Percentiles rank a stretch among this genome's conserved stretches.
Conservation (phyloP, 2,797 vertebrate species). For the Ambastaia sidthimunki region DNA sequence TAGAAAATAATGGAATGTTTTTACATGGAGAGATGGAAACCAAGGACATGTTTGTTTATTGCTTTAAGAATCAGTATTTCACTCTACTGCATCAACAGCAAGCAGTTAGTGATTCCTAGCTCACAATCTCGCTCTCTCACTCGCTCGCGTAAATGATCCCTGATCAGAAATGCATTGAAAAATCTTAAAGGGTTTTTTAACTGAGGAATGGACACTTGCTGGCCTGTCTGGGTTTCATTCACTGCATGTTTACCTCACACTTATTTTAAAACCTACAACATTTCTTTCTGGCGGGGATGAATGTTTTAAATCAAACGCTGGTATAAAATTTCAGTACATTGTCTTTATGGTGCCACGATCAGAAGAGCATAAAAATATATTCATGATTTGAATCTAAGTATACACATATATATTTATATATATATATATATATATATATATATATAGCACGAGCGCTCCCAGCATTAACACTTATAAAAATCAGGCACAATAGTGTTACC, state of each 20-base stretch:
- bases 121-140: not conserved
- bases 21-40: conserved; percentile 41
- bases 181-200: conserved; percentile 7
- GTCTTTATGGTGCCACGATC: conserved; percentile 33
- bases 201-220: conserved; percentile 50
- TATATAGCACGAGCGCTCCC: conserved; percentile 65
- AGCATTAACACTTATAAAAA: conserved; percentile 71
- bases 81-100: conserved; percentile 38
- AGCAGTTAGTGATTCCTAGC: not conserved
- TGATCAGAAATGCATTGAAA: conserved; percentile 48
- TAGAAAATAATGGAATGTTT: conserved; percentile 79
- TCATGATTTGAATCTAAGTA: conserved; percentile 71
- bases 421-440: conserved; percentile 40
- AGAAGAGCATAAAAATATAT: conserved; percentile 56
- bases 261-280: not conserved
- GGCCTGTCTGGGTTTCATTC: conserved; percentile 42
- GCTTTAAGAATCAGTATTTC: conserved; percentile 49
- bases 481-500: conserved; percentile 90
- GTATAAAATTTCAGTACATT: conserved; percentile 26
- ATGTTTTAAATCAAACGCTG: conserved; percentile 9
- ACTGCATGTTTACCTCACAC: conserved; percentile 30
- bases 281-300: not conserved
- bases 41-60: conserved; percentile 48
- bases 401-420: conserved; percentile 57
- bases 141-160: conserved; percentile 3